Evolutionary conservation across 1,140 invertebrate species (phyloP).

Genomic region (Drosophila quadrilineata): DNA sequence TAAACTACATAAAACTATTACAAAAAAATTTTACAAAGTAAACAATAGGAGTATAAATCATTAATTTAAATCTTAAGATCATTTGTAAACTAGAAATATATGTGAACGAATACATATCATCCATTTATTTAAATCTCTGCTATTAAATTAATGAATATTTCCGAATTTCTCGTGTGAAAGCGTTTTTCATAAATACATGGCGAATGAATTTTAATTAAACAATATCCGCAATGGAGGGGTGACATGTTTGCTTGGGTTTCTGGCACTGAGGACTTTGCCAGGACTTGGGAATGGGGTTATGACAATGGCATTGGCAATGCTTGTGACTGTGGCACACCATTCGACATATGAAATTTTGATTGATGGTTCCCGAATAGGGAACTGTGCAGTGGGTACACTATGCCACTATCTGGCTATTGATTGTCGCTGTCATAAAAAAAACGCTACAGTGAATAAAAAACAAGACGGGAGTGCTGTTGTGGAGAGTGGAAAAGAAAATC

Average conservation of each 20-base stretch:
- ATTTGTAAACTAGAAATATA: too few relatives aligned
- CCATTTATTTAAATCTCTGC: too few relatives aligned
- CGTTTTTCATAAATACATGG: conserved; percentile 57
- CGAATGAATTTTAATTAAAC: conserved; percentile 69
- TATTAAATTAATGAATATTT: conserved; percentile 49
- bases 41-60: too few relatives aligned
- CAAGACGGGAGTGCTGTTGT: background rate
- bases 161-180: conserved; percentile 38
- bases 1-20: too few relatives aligned
- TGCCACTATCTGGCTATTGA: conserved; percentile 57
- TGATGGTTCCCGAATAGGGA: conserved; percentile 65
- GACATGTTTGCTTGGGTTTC: background rate
- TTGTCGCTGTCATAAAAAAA: conserved; percentile 77
- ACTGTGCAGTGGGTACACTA: conserved; percentile 32
- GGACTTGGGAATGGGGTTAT: background rate
- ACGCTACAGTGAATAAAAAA: conserved; percentile 39
- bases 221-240: conserved; percentile 28
- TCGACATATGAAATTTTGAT: conserved; percentile 76
- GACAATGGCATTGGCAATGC: conserved; percentile 1
- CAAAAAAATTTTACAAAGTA: too few relatives aligned
- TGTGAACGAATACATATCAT: too few relatives aligned
- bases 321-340: conserved; percentile 27
- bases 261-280: background rate
- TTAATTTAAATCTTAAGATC: too few relatives aligned
- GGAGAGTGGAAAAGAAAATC: conserved; percentile 23